phyloP scores from a whole-genome alignment of 2,888 invertebrate species.

The Mimumesa dahlbomi region DNA sequence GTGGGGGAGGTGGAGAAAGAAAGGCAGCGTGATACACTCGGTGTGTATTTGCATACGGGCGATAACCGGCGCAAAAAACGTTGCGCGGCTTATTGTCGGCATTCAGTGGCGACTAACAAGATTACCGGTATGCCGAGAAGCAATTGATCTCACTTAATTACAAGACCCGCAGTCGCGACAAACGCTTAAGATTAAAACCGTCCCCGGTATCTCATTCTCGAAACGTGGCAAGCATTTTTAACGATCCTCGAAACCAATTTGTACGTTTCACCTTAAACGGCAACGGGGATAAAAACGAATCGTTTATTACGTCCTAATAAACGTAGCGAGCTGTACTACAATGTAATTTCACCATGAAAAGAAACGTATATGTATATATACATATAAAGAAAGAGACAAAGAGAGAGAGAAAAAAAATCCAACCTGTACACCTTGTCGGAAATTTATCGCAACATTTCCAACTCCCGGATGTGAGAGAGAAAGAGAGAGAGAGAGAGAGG shows the following conservation, averaged over 20 bases:
- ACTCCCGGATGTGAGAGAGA: too few relatives aligned
- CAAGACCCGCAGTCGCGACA: constrained; percentile 39
- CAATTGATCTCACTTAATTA: constrained; percentile 60
- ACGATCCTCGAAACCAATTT: constrained; percentile 14
- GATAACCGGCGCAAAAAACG: constrained; percentile 35
- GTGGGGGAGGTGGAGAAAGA: neutral
- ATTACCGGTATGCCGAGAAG: constrained; percentile 47
- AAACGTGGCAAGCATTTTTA: neutral
- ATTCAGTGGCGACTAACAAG: constrained; percentile 53
- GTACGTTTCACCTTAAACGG: neutral
- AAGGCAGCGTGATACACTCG: too few relatives aligned
- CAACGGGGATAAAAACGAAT: too few relatives aligned
- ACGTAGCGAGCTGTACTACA: too few relatives aligned
- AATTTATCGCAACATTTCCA: too few relatives aligned
- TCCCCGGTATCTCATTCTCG: constrained; percentile 13
- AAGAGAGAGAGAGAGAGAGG: neutral
- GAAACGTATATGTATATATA: too few relatives aligned
- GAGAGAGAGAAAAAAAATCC: too few relatives aligned
- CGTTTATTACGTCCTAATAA: too few relatives aligned
- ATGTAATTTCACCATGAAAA: too few relatives aligned
- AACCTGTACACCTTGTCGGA: too few relatives aligned
- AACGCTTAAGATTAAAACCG: constrained; percentile 43
- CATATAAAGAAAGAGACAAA: too few relatives aligned
- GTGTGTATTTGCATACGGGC: constrained; percentile 38
- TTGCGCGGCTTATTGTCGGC: constrained; percentile 47